Evolutionary conservation across 2,888 invertebrate species (phyloP).

Genomic region (Acrocera orbiculus): DNA sequence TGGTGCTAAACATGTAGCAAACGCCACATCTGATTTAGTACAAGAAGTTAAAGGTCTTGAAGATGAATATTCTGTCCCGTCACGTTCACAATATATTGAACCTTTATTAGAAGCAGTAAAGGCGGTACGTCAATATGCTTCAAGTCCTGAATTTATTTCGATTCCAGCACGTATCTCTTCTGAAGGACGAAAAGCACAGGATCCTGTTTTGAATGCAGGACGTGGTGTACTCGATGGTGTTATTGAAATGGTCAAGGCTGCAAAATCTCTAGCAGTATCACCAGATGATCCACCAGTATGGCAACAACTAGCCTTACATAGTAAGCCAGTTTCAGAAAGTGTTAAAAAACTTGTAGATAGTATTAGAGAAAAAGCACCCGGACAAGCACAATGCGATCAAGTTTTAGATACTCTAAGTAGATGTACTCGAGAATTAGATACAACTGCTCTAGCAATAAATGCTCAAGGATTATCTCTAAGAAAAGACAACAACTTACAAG

Average conservation of each 20-base stretch:
- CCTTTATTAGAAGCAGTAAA: slow-evolving; percentile 84
- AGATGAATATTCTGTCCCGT: slow-evolving; percentile 61
- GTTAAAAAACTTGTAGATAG: slow-evolving; percentile 87
- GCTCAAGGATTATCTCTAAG: slow-evolving; percentile 55
- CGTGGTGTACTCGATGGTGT: slow-evolving; percentile 63
- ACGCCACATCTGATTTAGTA: slow-evolving; percentile 84
- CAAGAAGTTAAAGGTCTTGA: slow-evolving; percentile 87
- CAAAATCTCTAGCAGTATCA: slow-evolving; percentile 71
- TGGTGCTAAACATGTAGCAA: slow-evolving; percentile 93
- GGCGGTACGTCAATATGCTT: slow-evolving; percentile 80
- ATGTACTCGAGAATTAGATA: slow-evolving; percentile 67
- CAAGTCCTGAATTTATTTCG: slow-evolving; percentile 82
- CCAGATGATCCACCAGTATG: slow-evolving; percentile 87
- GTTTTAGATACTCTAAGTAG: slow-evolving; percentile 61
- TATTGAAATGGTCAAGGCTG: slow-evolving; percentile 76
- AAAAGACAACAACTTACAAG: slow-evolving; percentile 52
- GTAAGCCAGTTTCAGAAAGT: slow-evolving; percentile 89
- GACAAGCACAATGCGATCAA: slow-evolving; percentile 80
- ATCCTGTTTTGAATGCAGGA: slow-evolving; percentile 74
- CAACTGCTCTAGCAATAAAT: slow-evolving; percentile 74
- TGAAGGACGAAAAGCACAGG: slow-evolving; percentile 67
- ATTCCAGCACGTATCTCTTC: slow-evolving; percentile 80
- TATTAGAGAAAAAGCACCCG: slow-evolving; percentile 88
- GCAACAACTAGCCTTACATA: slow-evolving; percentile 85
- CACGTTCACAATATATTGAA: slow-evolving; percentile 58